phyloP scores from a whole-genome alignment of 2,888 invertebrate genomes.

The Lasioglossum zephyrum region DNA sequence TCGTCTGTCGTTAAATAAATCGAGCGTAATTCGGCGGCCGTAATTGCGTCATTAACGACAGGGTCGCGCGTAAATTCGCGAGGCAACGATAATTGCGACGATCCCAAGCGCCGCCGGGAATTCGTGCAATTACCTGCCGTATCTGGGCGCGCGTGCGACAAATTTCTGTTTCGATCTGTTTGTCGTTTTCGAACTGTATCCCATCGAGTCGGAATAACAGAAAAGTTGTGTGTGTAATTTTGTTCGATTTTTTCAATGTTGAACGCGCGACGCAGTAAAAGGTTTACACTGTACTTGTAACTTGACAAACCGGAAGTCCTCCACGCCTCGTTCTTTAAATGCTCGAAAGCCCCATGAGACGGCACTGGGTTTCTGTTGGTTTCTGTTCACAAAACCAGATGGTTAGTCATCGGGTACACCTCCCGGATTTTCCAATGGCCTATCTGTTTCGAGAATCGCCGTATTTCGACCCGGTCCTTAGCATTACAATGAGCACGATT shows the following conservation, averaged over 20 bases:
- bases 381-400: not conserved
- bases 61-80: constrained; percentile 28
- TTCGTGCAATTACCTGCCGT: constrained; percentile 33
- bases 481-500: not conserved
- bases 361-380: not conserved
- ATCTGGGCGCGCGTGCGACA: not conserved
- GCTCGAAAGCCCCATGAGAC: not conserved
- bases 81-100: constrained; percentile 42
- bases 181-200: not conserved
- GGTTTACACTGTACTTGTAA: no score
- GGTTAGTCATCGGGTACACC: not conserved
- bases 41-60: constrained; percentile 46
- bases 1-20: constrained; percentile 28
- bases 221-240: no score
- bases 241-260: no score
- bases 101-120: constrained; percentile 11
- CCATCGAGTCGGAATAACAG: not conserved
- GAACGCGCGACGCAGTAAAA: no score
- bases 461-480: constrained; percentile 6
- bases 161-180: not conserved
- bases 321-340: not conserved
- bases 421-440: constrained; percentile 29
- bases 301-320: not conserved
- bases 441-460: constrained; percentile 22
- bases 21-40: constrained; percentile 22